Evolutionary conservation across 2,113 vertebrate genomes (phyloP).

Genomic region (Odobenus rosmarus): DNA sequence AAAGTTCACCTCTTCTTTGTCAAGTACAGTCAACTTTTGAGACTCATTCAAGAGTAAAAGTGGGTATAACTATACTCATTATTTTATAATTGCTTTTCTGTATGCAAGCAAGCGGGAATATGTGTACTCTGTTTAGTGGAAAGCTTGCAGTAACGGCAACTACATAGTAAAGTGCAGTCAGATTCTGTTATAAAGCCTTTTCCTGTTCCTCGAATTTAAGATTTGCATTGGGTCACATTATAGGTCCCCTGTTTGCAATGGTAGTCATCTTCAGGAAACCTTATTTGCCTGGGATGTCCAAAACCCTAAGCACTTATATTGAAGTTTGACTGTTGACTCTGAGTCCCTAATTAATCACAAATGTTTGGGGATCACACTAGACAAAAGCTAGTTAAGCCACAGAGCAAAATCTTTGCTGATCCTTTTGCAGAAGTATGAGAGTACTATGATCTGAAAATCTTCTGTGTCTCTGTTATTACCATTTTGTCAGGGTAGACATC

Average conservation of each 20-base stretch:
- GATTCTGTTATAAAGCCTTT: slow-evolving; percentile 5
- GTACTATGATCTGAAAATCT: background rate
- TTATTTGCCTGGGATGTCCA: slow-evolving; percentile 3
- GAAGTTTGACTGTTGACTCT: background rate
- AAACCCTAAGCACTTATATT: background rate
- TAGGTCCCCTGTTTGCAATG: background rate
- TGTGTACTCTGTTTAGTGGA: background rate
- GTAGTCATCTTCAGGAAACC: background rate
- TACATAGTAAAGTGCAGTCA: background rate
- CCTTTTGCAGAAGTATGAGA: background rate
- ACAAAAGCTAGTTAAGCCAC: background rate
- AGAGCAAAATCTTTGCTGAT: background rate
- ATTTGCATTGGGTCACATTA: background rate
- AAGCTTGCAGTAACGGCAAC: background rate
- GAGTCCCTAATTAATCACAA: background rate
- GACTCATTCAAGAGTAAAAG: background rate
- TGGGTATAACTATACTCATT: background rate
- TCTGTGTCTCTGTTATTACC: background rate
- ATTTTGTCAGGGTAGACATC: slow-evolving; percentile 4
- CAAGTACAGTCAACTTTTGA: background rate
- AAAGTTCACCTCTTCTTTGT: background rate
- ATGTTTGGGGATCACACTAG: background rate
- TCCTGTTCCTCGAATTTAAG: slow-evolving; percentile 8
- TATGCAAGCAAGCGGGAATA: background rate
- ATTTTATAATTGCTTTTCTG: slow-evolving; percentile 19